These are phyloP conservation scores for Passerina amoena DNA, from an alignment of 2,113 vertebrate species.

Conservation along the genomic window DNA sequence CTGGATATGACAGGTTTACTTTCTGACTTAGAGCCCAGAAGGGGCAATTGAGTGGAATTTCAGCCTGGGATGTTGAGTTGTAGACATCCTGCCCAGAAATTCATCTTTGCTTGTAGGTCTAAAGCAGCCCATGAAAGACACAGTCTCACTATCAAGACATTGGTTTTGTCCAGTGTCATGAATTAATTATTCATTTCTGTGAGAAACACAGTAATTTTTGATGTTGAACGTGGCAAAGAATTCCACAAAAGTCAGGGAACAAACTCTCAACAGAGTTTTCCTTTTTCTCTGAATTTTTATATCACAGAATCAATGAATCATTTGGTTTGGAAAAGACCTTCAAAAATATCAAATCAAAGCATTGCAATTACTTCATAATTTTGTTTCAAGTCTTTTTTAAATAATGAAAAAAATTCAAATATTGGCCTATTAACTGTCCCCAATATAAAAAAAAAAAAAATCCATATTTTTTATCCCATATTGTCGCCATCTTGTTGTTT, in stretches of 20 bases:
- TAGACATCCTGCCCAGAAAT: background rate
- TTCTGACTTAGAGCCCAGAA: background rate
- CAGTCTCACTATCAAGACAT: background rate
- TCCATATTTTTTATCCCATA: accelerated
- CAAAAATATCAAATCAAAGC: background rate
- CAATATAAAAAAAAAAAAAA: background rate
- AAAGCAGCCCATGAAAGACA: background rate
- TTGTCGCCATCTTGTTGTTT: background rate
- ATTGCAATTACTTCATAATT: background rate
- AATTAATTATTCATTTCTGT: background rate
- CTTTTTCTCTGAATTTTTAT: background rate
- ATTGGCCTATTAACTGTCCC: background rate
- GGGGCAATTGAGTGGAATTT: background rate
- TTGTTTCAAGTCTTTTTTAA: background rate
- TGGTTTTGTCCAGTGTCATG: background rate
- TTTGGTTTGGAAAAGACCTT: background rate
- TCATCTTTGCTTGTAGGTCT: background rate
- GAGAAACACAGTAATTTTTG: background rate
- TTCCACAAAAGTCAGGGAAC: background rate
- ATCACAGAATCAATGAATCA: background rate
- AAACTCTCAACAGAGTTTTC: background rate
- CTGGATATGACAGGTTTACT: background rate
- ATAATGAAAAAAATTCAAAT: background rate
- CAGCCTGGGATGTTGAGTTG: background rate
- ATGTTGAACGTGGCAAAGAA: background rate